Conservation (phyloP, 2,888 invertebrate species). For the Leptopilina syphax region DNA sequence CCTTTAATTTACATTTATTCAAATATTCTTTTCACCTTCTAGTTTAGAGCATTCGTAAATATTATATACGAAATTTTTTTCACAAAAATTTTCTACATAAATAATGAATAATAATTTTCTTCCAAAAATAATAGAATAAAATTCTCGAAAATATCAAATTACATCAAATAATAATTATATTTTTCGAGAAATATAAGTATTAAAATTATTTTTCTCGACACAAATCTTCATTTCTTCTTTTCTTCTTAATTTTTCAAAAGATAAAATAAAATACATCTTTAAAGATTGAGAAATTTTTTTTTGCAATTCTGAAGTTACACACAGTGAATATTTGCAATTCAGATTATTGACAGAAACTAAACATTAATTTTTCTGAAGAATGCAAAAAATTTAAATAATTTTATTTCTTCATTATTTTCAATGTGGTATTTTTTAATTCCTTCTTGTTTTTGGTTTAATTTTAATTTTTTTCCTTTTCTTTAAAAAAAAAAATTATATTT, state of each 20-base stretch:
- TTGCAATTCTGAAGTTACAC: background rate
- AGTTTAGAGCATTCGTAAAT: background rate
- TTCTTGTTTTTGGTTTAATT: too few relatives aligned
- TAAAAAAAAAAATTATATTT: too few relatives aligned
- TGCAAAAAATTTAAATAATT: slow-evolving; percentile 1
- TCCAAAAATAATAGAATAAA: too few relatives aligned
- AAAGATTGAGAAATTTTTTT: background rate
- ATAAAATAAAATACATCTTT: background rate
- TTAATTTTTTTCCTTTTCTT: too few relatives aligned
- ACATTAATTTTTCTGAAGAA: background rate
- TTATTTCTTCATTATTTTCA: background rate
- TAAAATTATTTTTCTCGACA: background rate
- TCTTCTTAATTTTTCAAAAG: background rate
- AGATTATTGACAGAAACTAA: slow-evolving; percentile 11
- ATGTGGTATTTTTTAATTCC: too few relatives aligned
- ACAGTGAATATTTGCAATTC: slow-evolving; percentile 5
- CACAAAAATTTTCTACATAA: too few relatives aligned
- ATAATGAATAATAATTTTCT: too few relatives aligned
- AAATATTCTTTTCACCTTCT: slow-evolving; percentile 36
- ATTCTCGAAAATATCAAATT: too few relatives aligned
- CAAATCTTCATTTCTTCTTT: background rate
- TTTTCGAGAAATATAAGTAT: too few relatives aligned
- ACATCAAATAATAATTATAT: too few relatives aligned
- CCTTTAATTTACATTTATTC: slow-evolving; percentile 37
- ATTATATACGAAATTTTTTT: too few relatives aligned